Conservation (phyloP, 1,140 invertebrate species). For the Bombus affinis region DNA sequence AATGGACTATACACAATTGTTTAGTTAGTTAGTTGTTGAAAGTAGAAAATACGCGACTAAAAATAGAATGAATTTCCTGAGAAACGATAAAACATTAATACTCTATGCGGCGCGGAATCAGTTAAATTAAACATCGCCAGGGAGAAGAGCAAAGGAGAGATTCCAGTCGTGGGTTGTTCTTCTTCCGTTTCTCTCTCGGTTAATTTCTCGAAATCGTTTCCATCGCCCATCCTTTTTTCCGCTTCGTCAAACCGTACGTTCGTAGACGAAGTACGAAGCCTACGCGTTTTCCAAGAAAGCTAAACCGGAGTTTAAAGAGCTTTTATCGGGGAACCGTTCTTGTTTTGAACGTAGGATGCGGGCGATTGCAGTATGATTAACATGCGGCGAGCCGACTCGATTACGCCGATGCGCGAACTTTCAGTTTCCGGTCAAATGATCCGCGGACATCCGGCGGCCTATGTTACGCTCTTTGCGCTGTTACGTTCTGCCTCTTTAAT, state of each 20-base stretch:
- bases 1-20: not conserved
- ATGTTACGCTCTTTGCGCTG: slow-evolving; percentile 45
- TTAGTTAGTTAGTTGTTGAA: not conserved
- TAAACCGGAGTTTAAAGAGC: slow-evolving; percentile 5
- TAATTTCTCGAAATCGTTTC: slow-evolving; percentile 10
- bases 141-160: not conserved
- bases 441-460: slow-evolving; percentile 76
- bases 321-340: slow-evolving; percentile 20
- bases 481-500: slow-evolving; percentile 18
- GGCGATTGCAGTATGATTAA: slow-evolving; percentile 70
- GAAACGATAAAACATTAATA: slow-evolving; percentile 38
- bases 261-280: not conserved
- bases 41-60: not conserved
- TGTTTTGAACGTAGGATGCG: slow-evolving; percentile 67
- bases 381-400: slow-evolving; percentile 63
- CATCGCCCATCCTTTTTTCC: not conserved
- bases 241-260: too few relatives aligned
- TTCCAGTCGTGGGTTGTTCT: not conserved
- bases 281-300: slow-evolving; percentile 22
- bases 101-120: not conserved
- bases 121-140: slow-evolving; percentile 10
- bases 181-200: not conserved
- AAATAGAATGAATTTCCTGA: slow-evolving; percentile 18
- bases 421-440: slow-evolving; percentile 79
- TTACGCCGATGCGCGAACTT: slow-evolving; percentile 76